These are phyloP conservation scores for Nycticebus coucang DNA, from an alignment of 2,113 vertebrate genomes.

Conservation along the genomic window DNA sequence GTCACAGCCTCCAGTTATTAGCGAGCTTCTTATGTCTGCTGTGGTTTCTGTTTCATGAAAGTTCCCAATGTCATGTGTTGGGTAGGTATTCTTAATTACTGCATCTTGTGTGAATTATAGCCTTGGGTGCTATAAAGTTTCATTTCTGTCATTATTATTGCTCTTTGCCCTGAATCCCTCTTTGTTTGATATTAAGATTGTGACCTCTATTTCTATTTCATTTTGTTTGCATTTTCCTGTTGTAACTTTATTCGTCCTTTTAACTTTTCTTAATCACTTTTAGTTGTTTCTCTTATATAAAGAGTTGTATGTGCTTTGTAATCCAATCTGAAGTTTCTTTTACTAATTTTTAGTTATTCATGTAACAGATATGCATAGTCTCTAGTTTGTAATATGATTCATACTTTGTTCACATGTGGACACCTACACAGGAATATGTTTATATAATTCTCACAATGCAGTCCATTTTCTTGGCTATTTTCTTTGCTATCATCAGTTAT, in stretches of 20 bases:
- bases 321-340: neutral
- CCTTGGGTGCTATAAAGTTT: neutral
- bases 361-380: neutral
- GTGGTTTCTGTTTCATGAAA: neutral
- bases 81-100: conserved; percentile 13
- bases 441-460: neutral
- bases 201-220: neutral
- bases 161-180: neutral
- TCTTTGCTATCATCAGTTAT: neutral
- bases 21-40: neutral
- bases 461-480: neutral
- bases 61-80: neutral
- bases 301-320: neutral
- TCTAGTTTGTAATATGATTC: neutral
- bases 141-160: neutral
- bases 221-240: neutral
- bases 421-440: neutral
- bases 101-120: neutral
- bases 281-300: neutral
- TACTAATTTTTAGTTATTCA: neutral
- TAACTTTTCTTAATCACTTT: neutral
- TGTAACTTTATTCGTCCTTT: neutral
- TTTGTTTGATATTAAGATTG: neutral
- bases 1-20: neutral
- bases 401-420: neutral